Conservation (phyloP, 2,113 vertebrate species). For the Macaca nemestrina region DNA sequence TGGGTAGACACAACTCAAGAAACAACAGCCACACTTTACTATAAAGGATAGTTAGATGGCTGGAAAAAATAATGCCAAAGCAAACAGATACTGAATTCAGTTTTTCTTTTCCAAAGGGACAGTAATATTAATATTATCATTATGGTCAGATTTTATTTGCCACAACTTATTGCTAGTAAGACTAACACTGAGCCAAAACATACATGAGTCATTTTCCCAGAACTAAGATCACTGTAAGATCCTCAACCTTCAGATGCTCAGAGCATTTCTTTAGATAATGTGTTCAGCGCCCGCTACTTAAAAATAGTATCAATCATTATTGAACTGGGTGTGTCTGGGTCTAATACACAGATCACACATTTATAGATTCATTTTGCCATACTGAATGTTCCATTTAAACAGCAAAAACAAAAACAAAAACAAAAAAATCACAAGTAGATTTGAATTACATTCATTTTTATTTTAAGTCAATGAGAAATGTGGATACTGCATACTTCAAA, state of each 20-base stretch:
- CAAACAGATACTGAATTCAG: neutral
- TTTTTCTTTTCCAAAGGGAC: neutral
- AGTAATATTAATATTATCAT: neutral
- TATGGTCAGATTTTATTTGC: neutral
- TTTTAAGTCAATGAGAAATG: slow-evolving; percentile 20
- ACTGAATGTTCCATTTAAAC: neutral
- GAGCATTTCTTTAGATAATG: neutral
- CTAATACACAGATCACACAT: neutral
- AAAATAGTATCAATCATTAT: neutral
- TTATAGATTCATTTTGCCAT: neutral
- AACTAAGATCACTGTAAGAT: neutral
- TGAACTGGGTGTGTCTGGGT: neutral
- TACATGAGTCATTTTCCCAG: neutral
- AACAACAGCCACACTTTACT: neutral
- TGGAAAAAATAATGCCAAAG: neutral
- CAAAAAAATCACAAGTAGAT: neutral
- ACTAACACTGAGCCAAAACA: neutral
- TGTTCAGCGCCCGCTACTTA: neutral
- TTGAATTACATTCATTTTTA: neutral
- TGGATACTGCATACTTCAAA: neutral
- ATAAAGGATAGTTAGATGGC: neutral
- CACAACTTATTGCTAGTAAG: neutral
- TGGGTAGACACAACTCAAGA: neutral
- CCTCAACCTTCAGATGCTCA: neutral
- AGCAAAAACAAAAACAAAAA: neutral